These are phyloP conservation scores for Anas bernieri DNA, from an alignment of 2,797 vertebrate genomes.

Conservation along the genomic window DNA sequence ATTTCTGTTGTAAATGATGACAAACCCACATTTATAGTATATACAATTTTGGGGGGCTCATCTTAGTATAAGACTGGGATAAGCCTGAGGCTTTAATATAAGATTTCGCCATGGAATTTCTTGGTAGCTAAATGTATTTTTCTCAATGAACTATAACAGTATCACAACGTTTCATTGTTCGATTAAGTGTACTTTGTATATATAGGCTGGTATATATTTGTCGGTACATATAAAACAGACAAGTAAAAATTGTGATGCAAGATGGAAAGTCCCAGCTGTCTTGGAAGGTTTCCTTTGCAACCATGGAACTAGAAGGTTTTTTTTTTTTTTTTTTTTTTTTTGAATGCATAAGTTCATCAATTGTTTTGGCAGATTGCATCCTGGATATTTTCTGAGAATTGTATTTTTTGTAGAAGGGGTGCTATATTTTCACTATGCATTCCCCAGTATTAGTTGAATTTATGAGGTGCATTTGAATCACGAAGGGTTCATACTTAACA, in stretches of 20 bases:
- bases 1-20: not conserved
- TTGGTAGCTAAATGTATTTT: not conserved
- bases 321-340: not conserved
- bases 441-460: not conserved
- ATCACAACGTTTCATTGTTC: not conserved
- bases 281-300: not conserved
- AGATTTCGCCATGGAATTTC: not conserved
- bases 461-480: not conserved
- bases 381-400: not conserved
- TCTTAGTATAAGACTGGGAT: not conserved
- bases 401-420: not conserved
- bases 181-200: not conserved
- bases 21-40: not conserved
- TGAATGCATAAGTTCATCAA: not conserved
- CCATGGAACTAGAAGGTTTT: not conserved
- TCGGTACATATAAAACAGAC: not conserved
- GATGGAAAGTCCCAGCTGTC: not conserved
- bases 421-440: not conserved
- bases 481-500: not conserved
- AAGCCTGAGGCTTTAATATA: not conserved
- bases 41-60: not conserved
- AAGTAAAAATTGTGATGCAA: not conserved
- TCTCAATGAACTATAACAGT: not conserved
- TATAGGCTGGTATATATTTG: not conserved
- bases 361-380: not conserved